These are phyloP conservation scores for Ophraella communa DNA, from an alignment of 2,888 invertebrate species.

Conservation along the genomic window DNA sequence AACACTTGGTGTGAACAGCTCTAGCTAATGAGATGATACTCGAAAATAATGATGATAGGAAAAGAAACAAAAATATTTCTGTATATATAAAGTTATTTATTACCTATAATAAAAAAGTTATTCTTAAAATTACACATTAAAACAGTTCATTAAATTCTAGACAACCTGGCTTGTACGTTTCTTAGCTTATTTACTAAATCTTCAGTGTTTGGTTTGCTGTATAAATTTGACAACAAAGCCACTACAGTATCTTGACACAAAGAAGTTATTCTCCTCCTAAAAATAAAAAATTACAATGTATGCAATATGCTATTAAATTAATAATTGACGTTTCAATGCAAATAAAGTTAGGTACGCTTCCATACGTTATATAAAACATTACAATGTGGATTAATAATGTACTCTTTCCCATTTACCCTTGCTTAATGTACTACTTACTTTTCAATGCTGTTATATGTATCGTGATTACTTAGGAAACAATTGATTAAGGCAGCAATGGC, in stretches of 20 bases:
- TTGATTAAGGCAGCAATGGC: conserved; percentile 77
- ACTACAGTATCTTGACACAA: conserved; percentile 78
- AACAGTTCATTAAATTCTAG: conserved; percentile 68
- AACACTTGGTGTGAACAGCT: too few species aligned
- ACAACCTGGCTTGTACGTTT: conserved; percentile 65
- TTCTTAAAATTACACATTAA: conserved; percentile 7
- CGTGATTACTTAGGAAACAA: conserved; percentile 70
- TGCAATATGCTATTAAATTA: too few species aligned
- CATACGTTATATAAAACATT: too few species aligned
- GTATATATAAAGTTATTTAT: conserved; percentile 9
- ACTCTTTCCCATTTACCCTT: too few species aligned
- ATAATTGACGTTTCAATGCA: too few species aligned
- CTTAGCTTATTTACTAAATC: conserved; percentile 67
- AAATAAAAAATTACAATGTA: conserved; percentile 1
- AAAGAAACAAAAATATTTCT: too few species aligned
- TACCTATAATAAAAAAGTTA: conserved; percentile 8
- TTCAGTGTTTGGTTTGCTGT: conserved; percentile 74
- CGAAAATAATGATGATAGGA: too few species aligned
- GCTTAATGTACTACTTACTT: conserved; percentile 56
- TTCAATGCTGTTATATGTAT: conserved; percentile 63
- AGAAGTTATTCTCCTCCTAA: conserved; percentile 71
- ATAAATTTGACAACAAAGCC: conserved; percentile 75
- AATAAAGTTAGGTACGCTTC: too few species aligned
- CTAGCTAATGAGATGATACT: too few species aligned
- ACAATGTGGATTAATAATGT: too few species aligned